A percentile compares a stretch with the other conserved stretches of the same genome.
Evolutionary conservation across 2,888 invertebrate genomes (phyloP).

Genomic region (Heliconius cydno): DNA sequence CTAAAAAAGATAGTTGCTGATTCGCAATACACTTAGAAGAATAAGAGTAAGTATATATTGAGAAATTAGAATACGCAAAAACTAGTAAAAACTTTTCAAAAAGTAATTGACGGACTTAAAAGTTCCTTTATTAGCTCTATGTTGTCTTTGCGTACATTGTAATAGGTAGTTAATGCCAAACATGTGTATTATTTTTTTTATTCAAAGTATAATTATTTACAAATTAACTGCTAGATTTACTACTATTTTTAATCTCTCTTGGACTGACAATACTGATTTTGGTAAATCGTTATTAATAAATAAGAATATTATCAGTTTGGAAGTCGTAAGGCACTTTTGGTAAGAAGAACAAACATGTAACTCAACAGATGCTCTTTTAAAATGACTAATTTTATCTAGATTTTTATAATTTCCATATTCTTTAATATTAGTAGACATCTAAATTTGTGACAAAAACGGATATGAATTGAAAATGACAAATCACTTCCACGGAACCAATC

Average conservation of each 20-base stretch:
- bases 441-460: constrained; percentile 23
- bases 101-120: no score
- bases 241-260: neutral
- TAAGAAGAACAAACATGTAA: neutral
- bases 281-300: neutral
- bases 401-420: constrained; percentile 4
- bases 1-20: neutral
- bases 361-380: neutral
- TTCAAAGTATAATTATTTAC: neutral
- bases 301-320: neutral
- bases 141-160: neutral
- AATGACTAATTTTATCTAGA: neutral
- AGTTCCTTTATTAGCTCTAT: neutral
- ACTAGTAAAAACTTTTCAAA: neutral
- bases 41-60: neutral
- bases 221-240: neutral
- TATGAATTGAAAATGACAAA: constrained; percentile 68
- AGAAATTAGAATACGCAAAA: neutral
- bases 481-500: constrained; percentile 71
- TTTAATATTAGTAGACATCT: constrained; percentile 10
- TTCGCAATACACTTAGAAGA: neutral
- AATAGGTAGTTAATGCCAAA: no score
- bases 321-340: neutral
- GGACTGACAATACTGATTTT: neutral
- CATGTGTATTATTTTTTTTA: neutral